Conservation (phyloP, 2,113 vertebrate genomes). For the Cebus imitator region DNA sequence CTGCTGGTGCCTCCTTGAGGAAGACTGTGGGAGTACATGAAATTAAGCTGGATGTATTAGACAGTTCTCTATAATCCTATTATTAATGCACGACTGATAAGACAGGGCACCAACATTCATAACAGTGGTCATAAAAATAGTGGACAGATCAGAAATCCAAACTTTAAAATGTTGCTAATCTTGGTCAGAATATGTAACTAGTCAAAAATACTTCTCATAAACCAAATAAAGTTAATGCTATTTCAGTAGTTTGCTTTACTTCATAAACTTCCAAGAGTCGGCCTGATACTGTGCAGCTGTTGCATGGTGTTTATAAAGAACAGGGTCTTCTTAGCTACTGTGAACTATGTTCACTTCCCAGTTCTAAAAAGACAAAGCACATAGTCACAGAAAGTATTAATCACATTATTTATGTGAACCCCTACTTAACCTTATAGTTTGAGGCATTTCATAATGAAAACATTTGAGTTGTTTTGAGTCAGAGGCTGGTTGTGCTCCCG, state of each 20-base stretch:
- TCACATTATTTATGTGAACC: slow-evolving; percentile 42
- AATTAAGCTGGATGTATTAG: background rate
- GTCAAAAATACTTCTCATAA: slow-evolving; percentile 53
- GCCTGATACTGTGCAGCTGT: background rate
- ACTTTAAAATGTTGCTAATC: slow-evolving; percentile 34
- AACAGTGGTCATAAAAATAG: slow-evolving; percentile 12
- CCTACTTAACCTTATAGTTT: slow-evolving; percentile 49
- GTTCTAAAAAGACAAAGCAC: background rate
- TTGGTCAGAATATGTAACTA: slow-evolving; percentile 46
- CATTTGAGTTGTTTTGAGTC: background rate
- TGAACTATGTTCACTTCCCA: background rate
- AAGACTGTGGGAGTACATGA: background rate
- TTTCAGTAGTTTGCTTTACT: slow-evolving; percentile 37
- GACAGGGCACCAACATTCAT: background rate
- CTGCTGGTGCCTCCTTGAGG: background rate
- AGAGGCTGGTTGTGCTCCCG: background rate
- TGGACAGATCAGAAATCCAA: slow-evolving; percentile 1
- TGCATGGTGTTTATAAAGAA: background rate
- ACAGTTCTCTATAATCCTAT: background rate
- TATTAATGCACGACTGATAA: background rate
- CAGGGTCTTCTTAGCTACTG: background rate
- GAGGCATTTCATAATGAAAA: slow-evolving; percentile 35
- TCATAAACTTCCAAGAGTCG: slow-evolving; percentile 7
- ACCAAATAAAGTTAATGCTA: slow-evolving; percentile 44
- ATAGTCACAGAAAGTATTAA: background rate